Conservation (phyloP, 1,140 invertebrate genomes). For the Himalopsyche phryganea region DNA sequence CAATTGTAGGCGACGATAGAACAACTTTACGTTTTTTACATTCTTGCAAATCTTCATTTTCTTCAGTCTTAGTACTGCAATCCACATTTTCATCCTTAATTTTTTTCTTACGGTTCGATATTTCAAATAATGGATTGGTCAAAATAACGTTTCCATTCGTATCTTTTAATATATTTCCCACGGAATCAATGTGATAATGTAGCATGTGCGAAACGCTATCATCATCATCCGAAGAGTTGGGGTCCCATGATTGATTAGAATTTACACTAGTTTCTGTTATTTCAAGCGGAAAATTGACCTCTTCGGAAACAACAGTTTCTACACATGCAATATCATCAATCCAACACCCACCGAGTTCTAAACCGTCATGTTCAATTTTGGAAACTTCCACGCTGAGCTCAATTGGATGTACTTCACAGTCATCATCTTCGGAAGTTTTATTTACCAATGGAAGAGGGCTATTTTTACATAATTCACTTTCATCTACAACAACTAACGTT, state of each 20-base stretch:
- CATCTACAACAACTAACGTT: too few relatives aligned
- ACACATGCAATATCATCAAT: conserved; percentile 48
- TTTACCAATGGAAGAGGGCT: too few relatives aligned
- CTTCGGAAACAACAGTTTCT: conserved; percentile 48
- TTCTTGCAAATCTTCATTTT: too few relatives aligned
- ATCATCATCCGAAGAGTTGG: background rate
- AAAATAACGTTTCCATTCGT: conserved; percentile 26
- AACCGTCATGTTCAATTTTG: conserved; percentile 18
- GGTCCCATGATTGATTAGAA: conserved; percentile 6
- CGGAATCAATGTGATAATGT: conserved; percentile 1
- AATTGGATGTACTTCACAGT: too few relatives aligned
- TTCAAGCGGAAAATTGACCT: conserved; percentile 27
- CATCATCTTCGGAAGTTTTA: too few relatives aligned
- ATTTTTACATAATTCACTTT: too few relatives aligned
- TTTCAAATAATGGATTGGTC: background rate
- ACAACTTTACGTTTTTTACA: too few relatives aligned
- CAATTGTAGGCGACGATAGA: too few relatives aligned
- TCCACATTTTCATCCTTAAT: background rate
- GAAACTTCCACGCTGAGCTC: background rate
- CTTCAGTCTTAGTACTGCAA: background rate
- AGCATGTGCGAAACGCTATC: conserved; percentile 2
- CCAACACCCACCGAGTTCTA: conserved; percentile 38
- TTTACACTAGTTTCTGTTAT: background rate
- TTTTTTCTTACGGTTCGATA: background rate
- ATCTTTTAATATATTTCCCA: conserved; percentile 24